These are phyloP conservation scores for Maccullochella peelii DNA, from an alignment of 2,113 vertebrate genomes.

Conservation along the genomic window DNA sequence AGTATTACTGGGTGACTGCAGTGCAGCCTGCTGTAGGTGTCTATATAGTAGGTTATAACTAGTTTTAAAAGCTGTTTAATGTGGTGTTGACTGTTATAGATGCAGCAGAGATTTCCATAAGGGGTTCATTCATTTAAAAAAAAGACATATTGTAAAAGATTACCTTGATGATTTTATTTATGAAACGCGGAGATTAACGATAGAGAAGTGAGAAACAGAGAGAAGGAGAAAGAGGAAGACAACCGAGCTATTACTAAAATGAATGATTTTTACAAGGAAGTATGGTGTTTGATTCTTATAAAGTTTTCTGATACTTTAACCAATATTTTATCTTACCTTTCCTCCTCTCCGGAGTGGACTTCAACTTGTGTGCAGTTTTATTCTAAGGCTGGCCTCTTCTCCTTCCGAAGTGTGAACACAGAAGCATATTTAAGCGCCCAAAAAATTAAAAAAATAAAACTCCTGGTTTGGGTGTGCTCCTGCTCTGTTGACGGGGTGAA, in stretches of 20 bases:
- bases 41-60: fast-evolving
- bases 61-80: neutral
- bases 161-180: neutral
- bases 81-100: neutral
- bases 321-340: constrained; percentile 20
- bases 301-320: neutral
- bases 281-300: neutral
- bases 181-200: too few relatives aligned
- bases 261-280: neutral
- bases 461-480: neutral
- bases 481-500: neutral
- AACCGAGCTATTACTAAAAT: neutral
- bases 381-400: constrained; percentile 46
- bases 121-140: neutral
- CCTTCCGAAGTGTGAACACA: neutral
- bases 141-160: neutral
- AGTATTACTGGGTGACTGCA: neutral
- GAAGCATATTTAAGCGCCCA: constrained; percentile 13
- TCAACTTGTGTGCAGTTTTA: neutral
- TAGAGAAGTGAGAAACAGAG: constrained; percentile 29
- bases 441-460: neutral
- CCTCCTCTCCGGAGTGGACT: neutral
- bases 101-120: neutral
- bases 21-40: neutral
- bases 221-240: constrained; percentile 57